Percentiles rank a stretch among this genome's conserved stretches.
Conservation (phyloP, 2,113 vertebrate species). For the Opisthocomus hoazin region DNA sequence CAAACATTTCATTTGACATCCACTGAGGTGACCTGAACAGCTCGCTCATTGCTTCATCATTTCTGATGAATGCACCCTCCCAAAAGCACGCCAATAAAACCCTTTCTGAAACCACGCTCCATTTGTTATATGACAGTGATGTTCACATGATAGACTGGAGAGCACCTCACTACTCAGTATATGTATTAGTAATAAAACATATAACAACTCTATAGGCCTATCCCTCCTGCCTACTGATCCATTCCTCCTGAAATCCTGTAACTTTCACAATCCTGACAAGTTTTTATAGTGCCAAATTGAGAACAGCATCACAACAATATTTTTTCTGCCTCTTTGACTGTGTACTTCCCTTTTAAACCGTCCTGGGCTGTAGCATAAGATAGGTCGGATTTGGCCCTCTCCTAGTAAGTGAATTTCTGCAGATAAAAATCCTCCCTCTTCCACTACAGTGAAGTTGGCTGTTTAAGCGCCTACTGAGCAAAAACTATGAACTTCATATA, state of each 20-base stretch:
- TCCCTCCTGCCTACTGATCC: background rate
- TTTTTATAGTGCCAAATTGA: background rate
- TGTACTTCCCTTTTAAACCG: background rate
- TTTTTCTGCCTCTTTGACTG: background rate
- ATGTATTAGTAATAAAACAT: background rate
- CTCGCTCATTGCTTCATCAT: slow-evolving; percentile 32
- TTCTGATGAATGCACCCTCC: background rate
- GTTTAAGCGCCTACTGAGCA: background rate
- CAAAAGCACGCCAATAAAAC: background rate
- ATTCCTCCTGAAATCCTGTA: background rate
- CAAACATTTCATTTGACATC: background rate
- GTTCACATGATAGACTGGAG: background rate
- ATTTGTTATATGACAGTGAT: background rate
- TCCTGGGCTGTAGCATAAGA: background rate
- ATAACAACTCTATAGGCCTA: background rate
- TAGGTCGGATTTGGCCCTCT: background rate
- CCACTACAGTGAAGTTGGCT: background rate
- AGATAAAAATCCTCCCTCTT: background rate
- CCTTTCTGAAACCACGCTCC: background rate
- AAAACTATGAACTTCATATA: background rate
- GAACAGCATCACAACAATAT: background rate
- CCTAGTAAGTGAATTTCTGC: background rate
- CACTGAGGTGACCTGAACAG: background rate
- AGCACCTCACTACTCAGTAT: background rate
- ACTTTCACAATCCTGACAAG: background rate